Base-by-base conservation (phyloP, 2,888 invertebrate genomes). In the Melanargia galathea region DNA sequence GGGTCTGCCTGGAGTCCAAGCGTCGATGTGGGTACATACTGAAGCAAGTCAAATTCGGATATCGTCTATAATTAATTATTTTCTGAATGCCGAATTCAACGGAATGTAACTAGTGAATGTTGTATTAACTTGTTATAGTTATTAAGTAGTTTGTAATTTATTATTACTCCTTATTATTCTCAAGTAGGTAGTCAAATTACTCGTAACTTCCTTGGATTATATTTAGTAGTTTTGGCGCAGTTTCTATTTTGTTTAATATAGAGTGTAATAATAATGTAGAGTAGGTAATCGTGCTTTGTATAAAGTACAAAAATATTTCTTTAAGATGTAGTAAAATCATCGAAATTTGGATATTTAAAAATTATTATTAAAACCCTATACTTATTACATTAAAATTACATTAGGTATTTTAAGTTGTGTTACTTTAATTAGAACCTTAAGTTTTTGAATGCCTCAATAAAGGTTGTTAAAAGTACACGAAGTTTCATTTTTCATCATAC, bases 1-100 rank as follows among this genome's bases (percentile, higher is more conserved):
- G 86, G 80, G 65, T 76, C 80, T 74, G 77, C 78, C 69, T 83
- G 83, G 82, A 67, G 72, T 38, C 77, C 82, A 4, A 75, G 78
- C 22, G 68, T 70, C 64, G 79, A 77, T 65, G 66, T 74, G 45
- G 76, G 70, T 64, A 77, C 74, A 74, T 65, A 63, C 59, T 63
- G 18, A 65, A 58, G 20, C 20, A 46, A 51, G 49, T 52, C 26
- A 26, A 16, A 26, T 26, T 16, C 10, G 2, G 2, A 16, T 24
- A 20, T 55, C 20, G 22, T 35, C 56, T 56, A n/a, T n/a, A n/a
- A n/a, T 18, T 16, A 35, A 13, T 20, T 8, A 45, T 46, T n/a
- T 54, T 22, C n/a, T 40, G 13, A 57, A 24, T 62, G 35, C 33
- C 48, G 43, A 49, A 11, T 35, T 49, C 26, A 16, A 20, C 2